A percentile compares a stretch with the other conserved stretches of the same genome.
phyloP scores from a whole-genome alignment of 1,140 invertebrate species.

The Brachionus plicatilis region DNA sequence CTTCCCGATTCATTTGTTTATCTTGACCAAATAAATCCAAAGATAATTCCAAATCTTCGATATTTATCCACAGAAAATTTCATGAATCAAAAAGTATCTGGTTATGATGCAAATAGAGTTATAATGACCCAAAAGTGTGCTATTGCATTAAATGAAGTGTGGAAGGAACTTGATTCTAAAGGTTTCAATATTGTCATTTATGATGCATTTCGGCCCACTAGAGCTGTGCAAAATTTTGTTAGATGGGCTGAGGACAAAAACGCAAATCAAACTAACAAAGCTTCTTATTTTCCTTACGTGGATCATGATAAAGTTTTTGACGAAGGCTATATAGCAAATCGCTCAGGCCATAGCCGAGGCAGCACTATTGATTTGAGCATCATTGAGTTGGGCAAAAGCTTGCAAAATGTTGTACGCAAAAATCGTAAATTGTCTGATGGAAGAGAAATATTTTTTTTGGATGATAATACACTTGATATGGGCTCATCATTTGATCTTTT shows the following conservation, averaged over 20 bases:
- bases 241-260: neutral
- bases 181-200: neutral
- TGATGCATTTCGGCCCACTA: neutral
- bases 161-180: neutral
- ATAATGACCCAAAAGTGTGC: neutral
- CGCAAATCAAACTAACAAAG: neutral
- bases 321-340: neutral
- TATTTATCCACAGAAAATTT: neutral
- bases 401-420: neutral
- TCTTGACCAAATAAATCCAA: neutral
- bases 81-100: neutral
- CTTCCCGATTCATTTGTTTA: neutral
- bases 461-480: slow-evolving; percentile 4
- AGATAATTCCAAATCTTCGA: neutral
- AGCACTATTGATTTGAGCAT: neutral
- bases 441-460: neutral
- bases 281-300: neutral
- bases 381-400: neutral
- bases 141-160: neutral
- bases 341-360: neutral
- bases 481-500: slow-evolving; percentile 9
- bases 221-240: neutral
- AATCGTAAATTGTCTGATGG: neutral
- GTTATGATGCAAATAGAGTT: neutral
- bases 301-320: neutral